Conservation (phyloP, 37 sponge, comb jelly and placozoan species). For the Aplysina aerophoba region DNA sequence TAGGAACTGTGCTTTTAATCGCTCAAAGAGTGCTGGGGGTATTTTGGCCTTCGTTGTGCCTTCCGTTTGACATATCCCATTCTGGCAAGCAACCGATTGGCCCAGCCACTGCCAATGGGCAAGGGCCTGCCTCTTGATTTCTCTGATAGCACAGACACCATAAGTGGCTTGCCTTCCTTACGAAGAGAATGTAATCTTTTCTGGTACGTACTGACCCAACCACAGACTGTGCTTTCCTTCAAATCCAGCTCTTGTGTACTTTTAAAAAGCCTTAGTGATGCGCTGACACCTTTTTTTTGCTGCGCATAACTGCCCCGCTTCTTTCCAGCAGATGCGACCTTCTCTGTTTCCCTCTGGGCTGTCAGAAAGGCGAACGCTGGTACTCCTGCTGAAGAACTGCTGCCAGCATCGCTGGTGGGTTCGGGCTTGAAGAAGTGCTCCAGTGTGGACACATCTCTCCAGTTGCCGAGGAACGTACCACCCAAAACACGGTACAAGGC, state of each 20-base stretch:
- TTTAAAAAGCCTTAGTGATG: conserved; percentile 26
- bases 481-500: too few species aligned
- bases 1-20: conserved; percentile 10
- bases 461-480: too few species aligned
- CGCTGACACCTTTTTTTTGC: conserved; percentile 2
- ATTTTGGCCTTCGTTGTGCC: conserved; percentile 30
- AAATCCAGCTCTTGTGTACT: conserved; percentile 9
- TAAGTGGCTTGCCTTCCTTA: conserved; percentile 6
- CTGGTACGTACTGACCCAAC: conserved; percentile 25
- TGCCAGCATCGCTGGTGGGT: conserved; percentile 7
- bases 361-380: conserved; percentile 11
- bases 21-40: conserved; percentile 20
- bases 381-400: conserved; percentile 32
- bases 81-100: conserved; percentile 24
- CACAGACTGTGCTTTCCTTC: conserved; percentile 20
- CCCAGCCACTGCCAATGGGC: neutral
- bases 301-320: neutral
- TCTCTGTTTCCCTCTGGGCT: too few species aligned
- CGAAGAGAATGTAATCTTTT: conserved; percentile 4
- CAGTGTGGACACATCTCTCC: too few species aligned
- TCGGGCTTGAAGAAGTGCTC: too few species aligned
- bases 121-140: conserved; percentile 31
- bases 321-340: neutral
- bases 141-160: conserved; percentile 24
- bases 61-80: conserved; percentile 36